Base-by-base conservation (phyloP, 2,113 vertebrate species). In the Syngnathus scovelli region DNA sequence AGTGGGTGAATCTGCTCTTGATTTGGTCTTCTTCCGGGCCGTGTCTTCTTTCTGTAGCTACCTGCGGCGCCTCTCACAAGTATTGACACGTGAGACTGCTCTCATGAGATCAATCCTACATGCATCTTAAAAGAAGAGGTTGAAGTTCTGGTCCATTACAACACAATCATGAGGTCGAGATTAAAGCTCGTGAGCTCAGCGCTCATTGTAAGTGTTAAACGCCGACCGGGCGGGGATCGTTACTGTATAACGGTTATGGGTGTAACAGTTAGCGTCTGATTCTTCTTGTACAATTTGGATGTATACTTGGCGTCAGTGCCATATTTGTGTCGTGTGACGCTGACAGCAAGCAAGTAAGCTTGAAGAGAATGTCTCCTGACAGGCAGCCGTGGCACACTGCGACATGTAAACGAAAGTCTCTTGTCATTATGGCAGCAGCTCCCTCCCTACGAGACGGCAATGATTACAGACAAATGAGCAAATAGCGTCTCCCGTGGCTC, bases 341-440 rank as follows among this genome's bases (percentile, higher is more conserved):
- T 77, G 85, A 83, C 84, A 83, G 71, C 76, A 67, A 86, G 79
- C 78, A 77, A 78, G 74, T 60, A 13, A 67, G 75, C 71, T 86
- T 84, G 83, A 89, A 84, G 77, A 83, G 84, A 88, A 87, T 87
- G 68, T 77, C 70, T 80, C 81, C 80, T 89, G 86, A 89, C 87
- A 87, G 73, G 64, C 83, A 78, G 75, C 80, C 81, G 88, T 86
- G 80, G 85, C 82, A 85, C 84, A 83, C 84, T 87, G 85, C 83
- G 81, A 88, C 83, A 88, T 89, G 78, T 78, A 58, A 90, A 88
- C 87, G 84, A 86, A 87, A 85, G 85, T 83, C 77, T 86, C 84
- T 86, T 85, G 83, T 88, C 82, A 86, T 86, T 83, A 85, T 82
- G 82, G 73, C 80, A 75, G 27, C 80, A 64, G 69, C 77, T 77